A percentile compares a stretch with the other conserved stretches of the same genome.
Evolutionary conservation across 2,113 vertebrate genomes (phyloP).

Genomic region (Thamnaconus septentrionalis): DNA sequence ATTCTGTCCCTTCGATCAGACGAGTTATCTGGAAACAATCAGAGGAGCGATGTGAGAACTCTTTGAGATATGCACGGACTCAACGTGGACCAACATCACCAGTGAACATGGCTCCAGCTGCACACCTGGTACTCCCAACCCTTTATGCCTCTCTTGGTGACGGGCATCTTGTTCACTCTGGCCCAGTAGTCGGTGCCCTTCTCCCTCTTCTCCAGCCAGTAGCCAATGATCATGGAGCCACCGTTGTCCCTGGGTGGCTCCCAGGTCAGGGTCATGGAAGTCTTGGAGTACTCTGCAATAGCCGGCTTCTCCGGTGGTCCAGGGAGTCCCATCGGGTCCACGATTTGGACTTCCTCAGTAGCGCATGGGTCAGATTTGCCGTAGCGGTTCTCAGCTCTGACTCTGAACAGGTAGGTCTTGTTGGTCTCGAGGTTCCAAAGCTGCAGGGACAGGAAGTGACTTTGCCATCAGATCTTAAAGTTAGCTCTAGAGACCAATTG

Average conservation of each 20-base stretch:
- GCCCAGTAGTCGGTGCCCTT: conserved; percentile 90
- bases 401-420: conserved; percentile 88
- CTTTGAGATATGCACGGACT: neutral
- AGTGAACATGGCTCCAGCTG: neutral
- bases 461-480: neutral
- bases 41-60: neutral
- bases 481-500: too few species aligned
- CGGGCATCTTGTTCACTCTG: conserved; percentile 86
- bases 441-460: conserved; percentile 61
- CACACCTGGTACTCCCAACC: conserved; percentile 87
- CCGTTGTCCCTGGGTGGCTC: conserved; percentile 88
- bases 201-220: conserved; percentile 96
- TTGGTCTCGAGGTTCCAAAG: conserved; percentile 89
- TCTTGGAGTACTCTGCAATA: conserved; percentile 84
- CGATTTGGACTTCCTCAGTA: conserved; percentile 89
- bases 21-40: conserved; percentile 78
- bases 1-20: conserved; percentile 89
- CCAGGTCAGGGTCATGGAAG: conserved; percentile 92
- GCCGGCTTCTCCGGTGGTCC: conserved; percentile 93
- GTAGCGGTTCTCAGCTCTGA: conserved; percentile 91
- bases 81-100: neutral
- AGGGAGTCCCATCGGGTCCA: conserved; percentile 90
- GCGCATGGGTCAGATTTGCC: conserved; percentile 91
- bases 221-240: conserved; percentile 89
- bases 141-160: conserved; percentile 89